A percentile compares a stretch with the other conserved stretches of the same genome.
These are phyloP conservation scores for Xerus rutilus DNA, from an alignment of 2,797 vertebrate genomes.

Conservation along the genomic window DNA sequence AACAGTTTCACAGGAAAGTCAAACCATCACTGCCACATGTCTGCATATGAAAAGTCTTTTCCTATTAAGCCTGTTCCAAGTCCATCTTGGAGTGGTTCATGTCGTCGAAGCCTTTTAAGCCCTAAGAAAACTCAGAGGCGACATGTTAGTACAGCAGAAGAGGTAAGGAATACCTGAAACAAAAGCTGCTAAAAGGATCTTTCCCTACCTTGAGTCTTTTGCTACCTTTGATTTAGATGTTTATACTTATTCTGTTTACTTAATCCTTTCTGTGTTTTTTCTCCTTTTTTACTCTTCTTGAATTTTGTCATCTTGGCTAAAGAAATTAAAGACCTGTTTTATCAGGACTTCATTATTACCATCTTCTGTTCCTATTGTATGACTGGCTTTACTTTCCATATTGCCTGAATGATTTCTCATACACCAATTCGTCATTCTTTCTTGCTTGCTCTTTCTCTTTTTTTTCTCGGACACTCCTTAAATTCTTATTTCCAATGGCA, in stretches of 20 bases:
- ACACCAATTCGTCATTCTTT: not conserved
- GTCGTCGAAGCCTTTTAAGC: slow-evolving; percentile 87
- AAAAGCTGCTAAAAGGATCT: not conserved
- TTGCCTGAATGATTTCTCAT: not conserved
- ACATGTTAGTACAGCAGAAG: slow-evolving; percentile 92
- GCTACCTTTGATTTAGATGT: not conserved
- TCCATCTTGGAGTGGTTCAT: slow-evolving; percentile 90
- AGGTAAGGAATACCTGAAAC: slow-evolving; percentile 89
- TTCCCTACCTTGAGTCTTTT: not conserved
- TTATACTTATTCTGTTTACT: not conserved
- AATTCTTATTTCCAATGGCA: slow-evolving; percentile 32
- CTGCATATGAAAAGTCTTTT: slow-evolving; percentile 94
- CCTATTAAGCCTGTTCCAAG: slow-evolving; percentile 93
- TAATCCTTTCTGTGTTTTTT: not conserved
- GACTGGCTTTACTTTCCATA: not conserved
- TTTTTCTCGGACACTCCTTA: not conserved
- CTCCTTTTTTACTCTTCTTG: slow-evolving; percentile 17
- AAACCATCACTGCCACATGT: slow-evolving; percentile 83
- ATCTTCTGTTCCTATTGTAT: not conserved
- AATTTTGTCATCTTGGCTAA: slow-evolving; percentile 6
- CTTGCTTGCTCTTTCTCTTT: no score
- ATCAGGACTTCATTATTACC: not conserved
- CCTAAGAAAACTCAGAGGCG: slow-evolving; percentile 88
- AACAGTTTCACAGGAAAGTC: slow-evolving; percentile 85
- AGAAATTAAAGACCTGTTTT: slow-evolving; percentile 45